These are phyloP conservation scores for Sabatieria punctata DNA, from an alignment of 2,888 invertebrate species.

Conservation along the genomic window DNA sequence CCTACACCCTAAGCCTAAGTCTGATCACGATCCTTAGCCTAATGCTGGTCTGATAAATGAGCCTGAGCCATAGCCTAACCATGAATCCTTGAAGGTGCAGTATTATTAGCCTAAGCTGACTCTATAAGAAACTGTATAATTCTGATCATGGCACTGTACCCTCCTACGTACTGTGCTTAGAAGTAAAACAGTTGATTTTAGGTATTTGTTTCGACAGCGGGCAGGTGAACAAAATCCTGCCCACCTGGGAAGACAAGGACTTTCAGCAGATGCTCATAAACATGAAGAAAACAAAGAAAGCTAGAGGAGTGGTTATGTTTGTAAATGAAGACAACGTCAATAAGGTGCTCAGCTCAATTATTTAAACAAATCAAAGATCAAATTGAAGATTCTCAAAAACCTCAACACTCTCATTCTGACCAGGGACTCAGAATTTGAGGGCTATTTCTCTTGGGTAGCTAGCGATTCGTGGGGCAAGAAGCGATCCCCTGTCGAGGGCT, in stretches of 20 bases:
- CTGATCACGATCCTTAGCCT: too few relatives aligned
- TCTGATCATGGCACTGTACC: too few relatives aligned
- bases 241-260: constrained; percentile 43
- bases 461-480: constrained; percentile 56
- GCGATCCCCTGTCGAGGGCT: constrained; percentile 45
- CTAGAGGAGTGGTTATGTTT: constrained; percentile 50
- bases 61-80: too few relatives aligned
- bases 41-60: too few relatives aligned
- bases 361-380: background rate
- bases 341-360: constrained; percentile 19
- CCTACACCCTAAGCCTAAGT: too few relatives aligned
- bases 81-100: too few relatives aligned
- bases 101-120: too few relatives aligned
- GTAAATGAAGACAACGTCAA: constrained; percentile 51
- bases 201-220: too few relatives aligned
- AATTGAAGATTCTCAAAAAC: background rate
- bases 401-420: background rate
- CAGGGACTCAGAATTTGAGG: too few relatives aligned
- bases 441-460: constrained; percentile 48
- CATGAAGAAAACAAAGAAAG: constrained; percentile 43
- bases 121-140: too few relatives aligned
- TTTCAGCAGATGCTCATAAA: constrained; percentile 46
- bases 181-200: too few relatives aligned
- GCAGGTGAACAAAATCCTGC: constrained; percentile 45
- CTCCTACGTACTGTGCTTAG: too few relatives aligned